These are phyloP conservation scores for Theretra japonica DNA, from an alignment of 2,888 invertebrate genomes.

Conservation along the genomic window DNA sequence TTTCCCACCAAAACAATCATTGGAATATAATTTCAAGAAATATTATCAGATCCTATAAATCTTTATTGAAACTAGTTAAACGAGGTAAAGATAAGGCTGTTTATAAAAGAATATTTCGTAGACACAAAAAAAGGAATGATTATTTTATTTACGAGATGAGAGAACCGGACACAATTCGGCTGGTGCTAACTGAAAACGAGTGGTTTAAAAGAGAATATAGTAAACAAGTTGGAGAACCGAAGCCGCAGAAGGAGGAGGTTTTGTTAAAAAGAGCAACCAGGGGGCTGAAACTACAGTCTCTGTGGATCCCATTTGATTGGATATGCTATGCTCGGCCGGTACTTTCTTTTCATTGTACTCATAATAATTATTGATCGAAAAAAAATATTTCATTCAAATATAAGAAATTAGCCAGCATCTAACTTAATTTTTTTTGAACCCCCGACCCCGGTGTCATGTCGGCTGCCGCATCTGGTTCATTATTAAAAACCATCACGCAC, in stretches of 20 bases:
- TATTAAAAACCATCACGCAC: too few species aligned
- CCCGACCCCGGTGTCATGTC: too few species aligned
- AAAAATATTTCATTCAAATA: too few species aligned
- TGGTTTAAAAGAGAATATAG: slow-evolving; percentile 31
- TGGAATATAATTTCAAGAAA: slow-evolving; percentile 7
- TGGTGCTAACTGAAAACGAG: slow-evolving; percentile 6
- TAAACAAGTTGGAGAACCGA: slow-evolving; percentile 29
- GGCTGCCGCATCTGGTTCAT: too few species aligned
- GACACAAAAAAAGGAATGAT: slow-evolving; percentile 8
- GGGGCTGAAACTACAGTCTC: slow-evolving; percentile 16
- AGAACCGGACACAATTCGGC: background rate
- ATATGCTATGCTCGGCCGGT: slow-evolving; percentile 22
- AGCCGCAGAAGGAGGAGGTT: background rate
- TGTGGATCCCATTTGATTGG: slow-evolving; percentile 13
- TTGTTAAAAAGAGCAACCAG: slow-evolving; percentile 7
- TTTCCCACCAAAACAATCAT: background rate
- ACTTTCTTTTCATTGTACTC: background rate
- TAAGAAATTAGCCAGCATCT: too few species aligned
- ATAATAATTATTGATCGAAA: too few species aligned
- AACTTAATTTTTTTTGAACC: too few species aligned
- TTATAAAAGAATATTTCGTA: background rate
- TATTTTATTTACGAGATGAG: slow-evolving; percentile 10
- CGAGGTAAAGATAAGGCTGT: slow-evolving; percentile 18
- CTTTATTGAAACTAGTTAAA: slow-evolving; percentile 20
- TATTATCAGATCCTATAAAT: slow-evolving; percentile 10